Evolutionary conservation across 2,888 invertebrate genomes (phyloP).

Genomic region (Tenodera sinensis): DNA sequence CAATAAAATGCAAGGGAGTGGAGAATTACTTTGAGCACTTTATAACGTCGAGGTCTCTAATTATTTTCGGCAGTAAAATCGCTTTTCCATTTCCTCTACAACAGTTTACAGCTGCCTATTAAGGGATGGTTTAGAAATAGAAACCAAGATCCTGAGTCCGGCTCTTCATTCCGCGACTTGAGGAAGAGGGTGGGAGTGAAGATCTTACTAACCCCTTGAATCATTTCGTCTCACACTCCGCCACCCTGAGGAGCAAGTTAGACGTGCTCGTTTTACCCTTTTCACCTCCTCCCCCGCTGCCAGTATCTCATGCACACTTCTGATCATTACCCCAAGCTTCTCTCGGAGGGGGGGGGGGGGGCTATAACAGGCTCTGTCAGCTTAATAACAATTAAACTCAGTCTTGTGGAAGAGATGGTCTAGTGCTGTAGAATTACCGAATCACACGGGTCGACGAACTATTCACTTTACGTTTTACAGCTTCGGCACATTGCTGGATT

Average conservation of each 20-base stretch:
- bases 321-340: conserved; percentile 20
- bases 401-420: conserved; percentile 26
- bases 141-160: neutral
- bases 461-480: conserved; percentile 29
- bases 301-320: conserved; percentile 23
- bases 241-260: neutral
- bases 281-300: neutral
- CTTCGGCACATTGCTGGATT: conserved; percentile 26
- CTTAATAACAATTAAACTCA: conserved; percentile 28
- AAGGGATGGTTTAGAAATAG: neutral
- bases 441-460: conserved; percentile 24
- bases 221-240: conserved; percentile 2
- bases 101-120: conserved; percentile 10
- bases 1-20: neutral
- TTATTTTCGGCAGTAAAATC: neutral
- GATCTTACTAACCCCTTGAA: conserved; percentile 11
- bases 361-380: conserved; percentile 24
- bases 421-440: conserved; percentile 26
- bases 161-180: neutral
- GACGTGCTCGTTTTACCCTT: conserved; percentile 9
- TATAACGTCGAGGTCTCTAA: neutral
- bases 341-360: too few species aligned
- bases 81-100: conserved; percentile 4
- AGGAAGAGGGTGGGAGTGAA: neutral
- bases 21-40: neutral